Evolutionary conservation across 2,888 invertebrate genomes (phyloP).

Genomic region (Eilema sororculum): DNA sequence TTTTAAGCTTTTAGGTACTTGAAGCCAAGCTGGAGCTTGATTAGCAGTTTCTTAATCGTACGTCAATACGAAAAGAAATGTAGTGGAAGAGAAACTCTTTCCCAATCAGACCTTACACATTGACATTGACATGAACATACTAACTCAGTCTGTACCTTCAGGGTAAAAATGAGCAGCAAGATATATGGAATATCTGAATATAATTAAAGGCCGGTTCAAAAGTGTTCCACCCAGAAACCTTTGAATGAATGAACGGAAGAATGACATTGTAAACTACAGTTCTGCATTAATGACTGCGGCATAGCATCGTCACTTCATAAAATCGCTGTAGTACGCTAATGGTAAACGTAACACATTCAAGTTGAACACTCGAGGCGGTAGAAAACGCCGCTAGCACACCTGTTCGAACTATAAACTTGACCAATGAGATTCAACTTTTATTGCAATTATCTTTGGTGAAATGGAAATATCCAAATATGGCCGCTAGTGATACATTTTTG

Average conservation of each 20-base stretch:
- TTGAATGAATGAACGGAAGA: slow-evolving; percentile 8
- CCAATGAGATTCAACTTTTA: slow-evolving; percentile 53
- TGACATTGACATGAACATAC: neutral
- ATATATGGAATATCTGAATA: neutral
- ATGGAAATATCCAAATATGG: slow-evolving; percentile 53
- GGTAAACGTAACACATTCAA: slow-evolving; percentile 21
- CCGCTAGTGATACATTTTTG: slow-evolving; percentile 17
- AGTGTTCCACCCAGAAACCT: slow-evolving; percentile 1
- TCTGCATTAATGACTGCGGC: slow-evolving; percentile 1
- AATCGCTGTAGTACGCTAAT: slow-evolving; percentile 11
- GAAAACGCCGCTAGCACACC: slow-evolving; percentile 55
- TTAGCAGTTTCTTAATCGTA: too few species aligned
- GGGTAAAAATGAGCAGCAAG: neutral
- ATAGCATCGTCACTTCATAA: neutral
- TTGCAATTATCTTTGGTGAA: slow-evolving; percentile 57
- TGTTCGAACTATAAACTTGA: slow-evolving; percentile 55
- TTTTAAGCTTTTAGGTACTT: too few species aligned
- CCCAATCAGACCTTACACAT: too few species aligned
- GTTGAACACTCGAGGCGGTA: slow-evolving; percentile 54
- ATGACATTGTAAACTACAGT: slow-evolving; percentile 3
- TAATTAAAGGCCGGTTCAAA: neutral
- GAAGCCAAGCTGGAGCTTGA: too few species aligned
- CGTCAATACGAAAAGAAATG: too few species aligned
- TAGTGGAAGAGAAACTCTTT: too few species aligned
- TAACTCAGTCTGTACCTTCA: neutral